Percentiles rank a stretch among this genome's conserved stretches.
These are phyloP conservation scores for Lophura nycthemera DNA, from an alignment of 2,113 vertebrate species.

Conservation along the genomic window DNA sequence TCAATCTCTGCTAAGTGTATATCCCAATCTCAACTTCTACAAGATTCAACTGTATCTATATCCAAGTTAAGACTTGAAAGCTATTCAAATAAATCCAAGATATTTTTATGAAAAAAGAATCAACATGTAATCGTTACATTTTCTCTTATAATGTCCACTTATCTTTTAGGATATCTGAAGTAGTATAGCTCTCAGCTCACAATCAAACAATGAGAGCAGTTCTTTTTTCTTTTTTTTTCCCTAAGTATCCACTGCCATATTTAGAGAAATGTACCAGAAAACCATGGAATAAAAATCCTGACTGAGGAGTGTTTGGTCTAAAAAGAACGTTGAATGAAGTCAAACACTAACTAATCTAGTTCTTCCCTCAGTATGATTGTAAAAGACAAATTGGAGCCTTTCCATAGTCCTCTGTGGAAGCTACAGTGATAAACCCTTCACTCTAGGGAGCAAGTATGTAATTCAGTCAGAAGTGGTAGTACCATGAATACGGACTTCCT, in stretches of 20 bases:
- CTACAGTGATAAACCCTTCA: background rate
- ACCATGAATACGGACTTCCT: background rate
- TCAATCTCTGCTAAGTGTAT: background rate
- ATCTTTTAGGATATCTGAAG: background rate
- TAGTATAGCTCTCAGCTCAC: background rate
- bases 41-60: background rate
- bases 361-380: background rate
- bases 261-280: background rate
- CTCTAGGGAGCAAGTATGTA: background rate
- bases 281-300: background rate
- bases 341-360: background rate
- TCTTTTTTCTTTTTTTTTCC: background rate
- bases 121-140: background rate
- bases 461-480: background rate
- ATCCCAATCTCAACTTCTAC: background rate
- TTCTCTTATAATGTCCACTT: background rate
- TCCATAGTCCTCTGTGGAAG: background rate
- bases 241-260: background rate
- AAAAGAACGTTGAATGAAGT: background rate
- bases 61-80: background rate
- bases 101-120: background rate
- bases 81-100: background rate
- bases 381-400: background rate
- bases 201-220: background rate
- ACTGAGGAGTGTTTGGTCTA: background rate